Percentiles rank a stretch among this genome's conserved stretches.
phyloP scores from a whole-genome alignment of 2,113 vertebrate genomes.

The Campylorhamphus procurvoides region DNA sequence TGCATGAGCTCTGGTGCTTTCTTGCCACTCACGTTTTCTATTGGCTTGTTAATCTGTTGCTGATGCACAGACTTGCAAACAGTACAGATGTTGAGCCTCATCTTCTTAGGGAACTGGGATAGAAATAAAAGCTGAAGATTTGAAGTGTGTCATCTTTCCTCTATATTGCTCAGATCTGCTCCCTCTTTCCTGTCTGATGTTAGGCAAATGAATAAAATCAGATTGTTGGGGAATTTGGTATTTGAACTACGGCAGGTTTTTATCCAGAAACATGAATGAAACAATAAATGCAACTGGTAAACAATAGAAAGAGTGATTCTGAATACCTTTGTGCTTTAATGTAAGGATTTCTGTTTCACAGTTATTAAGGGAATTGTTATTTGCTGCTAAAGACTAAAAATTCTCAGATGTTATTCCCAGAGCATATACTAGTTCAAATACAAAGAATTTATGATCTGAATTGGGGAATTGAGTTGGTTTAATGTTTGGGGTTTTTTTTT shows the following conservation, averaged over 20 bases:
- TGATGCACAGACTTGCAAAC: not conserved
- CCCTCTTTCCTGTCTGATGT: not conserved
- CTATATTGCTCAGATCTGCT: not conserved
- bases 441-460: not conserved
- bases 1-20: not conserved
- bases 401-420: not conserved
- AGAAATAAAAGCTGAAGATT: slow-evolving; percentile 9
- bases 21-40: not conserved
- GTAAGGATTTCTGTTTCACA: not conserved
- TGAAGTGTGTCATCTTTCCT: not conserved
- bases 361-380: not conserved
- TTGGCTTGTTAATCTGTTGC: not conserved
- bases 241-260: not conserved
- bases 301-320: not conserved
- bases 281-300: not conserved
- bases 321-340: not conserved
- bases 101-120: not conserved
- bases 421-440: not conserved
- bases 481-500: no score
- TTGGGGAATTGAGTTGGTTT: not conserved
- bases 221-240: not conserved
- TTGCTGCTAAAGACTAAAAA: not conserved
- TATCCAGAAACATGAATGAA: not conserved
- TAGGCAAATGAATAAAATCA: slow-evolving; percentile 21
- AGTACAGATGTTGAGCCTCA: not conserved